Evolutionary conservation across 1,140 invertebrate species (phyloP).

Genomic region (silkworm (Bombyx mori)): ASM3026992v2 NC_085120.1:2221501-2222000

Average conservation of each 20-base stretch:
- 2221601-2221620: no score
- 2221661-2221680: no score
- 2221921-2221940: not conserved
- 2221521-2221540: no score
- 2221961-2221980: no score
- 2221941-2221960: no score
- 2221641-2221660: no score
- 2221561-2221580: no score
- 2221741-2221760: slow-evolving; percentile 64
- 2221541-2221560: no score
- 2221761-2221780: slow-evolving; percentile 57
- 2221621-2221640: no score
- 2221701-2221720: slow-evolving; percentile 51
- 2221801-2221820: slow-evolving; percentile 53
- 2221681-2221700: slow-evolving; percentile 20
- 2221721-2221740: slow-evolving; percentile 66
- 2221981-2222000: no score
- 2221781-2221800: slow-evolving; percentile 58
- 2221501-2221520: no score
- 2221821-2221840: slow-evolving; percentile 30
- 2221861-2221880: slow-evolving; percentile 32
- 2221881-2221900: slow-evolving; percentile 34
- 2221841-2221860: slow-evolving; percentile 44
- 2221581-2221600: no score
- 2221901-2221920: slow-evolving; percentile 27